Percentiles rank a stretch among this genome's conserved stretches.
Evolutionary conservation across 2,888 invertebrate species (phyloP).

Genomic region (Escarpia spicata): DNA sequence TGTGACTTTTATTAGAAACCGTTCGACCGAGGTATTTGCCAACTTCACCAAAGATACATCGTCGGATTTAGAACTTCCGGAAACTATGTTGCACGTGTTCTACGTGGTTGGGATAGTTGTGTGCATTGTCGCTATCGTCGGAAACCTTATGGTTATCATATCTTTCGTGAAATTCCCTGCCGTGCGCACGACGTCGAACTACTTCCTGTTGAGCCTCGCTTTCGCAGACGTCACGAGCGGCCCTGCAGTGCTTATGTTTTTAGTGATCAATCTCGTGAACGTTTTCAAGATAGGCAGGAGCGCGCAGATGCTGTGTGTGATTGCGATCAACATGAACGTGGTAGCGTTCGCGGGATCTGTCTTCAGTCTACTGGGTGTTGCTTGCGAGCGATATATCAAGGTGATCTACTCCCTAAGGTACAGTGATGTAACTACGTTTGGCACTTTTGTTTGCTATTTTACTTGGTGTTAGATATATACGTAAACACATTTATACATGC

Average conservation of each 20-base stretch:
- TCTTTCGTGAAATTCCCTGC: background rate
- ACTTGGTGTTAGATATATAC: background rate
- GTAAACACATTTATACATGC: background rate
- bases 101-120: background rate
- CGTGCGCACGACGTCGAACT: conserved; percentile 1
- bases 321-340: background rate
- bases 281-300: background rate
- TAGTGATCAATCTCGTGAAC: background rate
- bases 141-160: background rate
- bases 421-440: background rate
- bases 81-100: background rate
- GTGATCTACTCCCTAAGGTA: background rate
- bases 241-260: background rate
- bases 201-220: background rate
- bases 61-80: background rate
- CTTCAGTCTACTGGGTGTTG: background rate
- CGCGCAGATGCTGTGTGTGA: background rate
- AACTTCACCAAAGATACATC: background rate
- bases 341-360: background rate
- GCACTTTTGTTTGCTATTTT: background rate
- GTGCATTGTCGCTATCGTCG: background rate
- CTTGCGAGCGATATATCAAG: background rate
- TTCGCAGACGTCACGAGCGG: background rate
- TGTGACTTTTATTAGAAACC: background rate
- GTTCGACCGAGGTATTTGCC: background rate